Percentiles rank a stretch among this genome's conserved stretches.
phyloP scores from a whole-genome alignment of 2,797 vertebrate genomes.

The Hylomyscus alleni region DNA sequence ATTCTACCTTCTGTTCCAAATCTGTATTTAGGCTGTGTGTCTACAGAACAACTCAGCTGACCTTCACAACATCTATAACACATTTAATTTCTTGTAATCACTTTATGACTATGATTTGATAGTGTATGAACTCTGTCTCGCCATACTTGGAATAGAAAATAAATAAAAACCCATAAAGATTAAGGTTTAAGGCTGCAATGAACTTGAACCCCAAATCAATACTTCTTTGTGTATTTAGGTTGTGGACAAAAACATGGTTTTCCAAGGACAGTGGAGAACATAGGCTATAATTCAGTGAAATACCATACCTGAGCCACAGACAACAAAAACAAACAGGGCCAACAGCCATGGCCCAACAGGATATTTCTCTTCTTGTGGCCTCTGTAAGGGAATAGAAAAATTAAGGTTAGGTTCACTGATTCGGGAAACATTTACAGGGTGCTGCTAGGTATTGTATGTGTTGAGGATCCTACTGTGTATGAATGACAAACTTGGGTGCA shows the following conservation, averaged over 20 bases:
- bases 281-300: conserved; percentile 36
- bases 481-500: neutral
- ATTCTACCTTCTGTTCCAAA: conserved; percentile 29
- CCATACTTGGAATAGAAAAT: conserved; percentile 43
- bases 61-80: neutral
- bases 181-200: conserved; percentile 52
- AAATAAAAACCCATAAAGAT: conserved; percentile 53
- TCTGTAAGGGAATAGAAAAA: conserved; percentile 85
- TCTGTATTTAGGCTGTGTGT: neutral
- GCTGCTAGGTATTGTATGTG: neutral
- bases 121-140: conserved; percentile 33
- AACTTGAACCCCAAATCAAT: conserved; percentile 40
- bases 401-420: conserved; percentile 46
- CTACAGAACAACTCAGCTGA: conserved; percentile 5
- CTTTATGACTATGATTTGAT: conserved; percentile 66
- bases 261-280: conserved; percentile 28
- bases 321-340: conserved; percentile 89
- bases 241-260: conserved; percentile 56
- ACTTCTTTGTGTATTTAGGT: conserved; percentile 64
- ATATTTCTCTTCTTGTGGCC: conserved; percentile 90
- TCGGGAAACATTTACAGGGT: neutral
- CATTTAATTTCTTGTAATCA: conserved; percentile 45
- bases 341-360: conserved; percentile 89
- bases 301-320: conserved; percentile 89
- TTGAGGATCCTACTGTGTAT: neutral